Conservation (phyloP, 2,113 vertebrate genomes). For the Pedetes capensis region DNA sequence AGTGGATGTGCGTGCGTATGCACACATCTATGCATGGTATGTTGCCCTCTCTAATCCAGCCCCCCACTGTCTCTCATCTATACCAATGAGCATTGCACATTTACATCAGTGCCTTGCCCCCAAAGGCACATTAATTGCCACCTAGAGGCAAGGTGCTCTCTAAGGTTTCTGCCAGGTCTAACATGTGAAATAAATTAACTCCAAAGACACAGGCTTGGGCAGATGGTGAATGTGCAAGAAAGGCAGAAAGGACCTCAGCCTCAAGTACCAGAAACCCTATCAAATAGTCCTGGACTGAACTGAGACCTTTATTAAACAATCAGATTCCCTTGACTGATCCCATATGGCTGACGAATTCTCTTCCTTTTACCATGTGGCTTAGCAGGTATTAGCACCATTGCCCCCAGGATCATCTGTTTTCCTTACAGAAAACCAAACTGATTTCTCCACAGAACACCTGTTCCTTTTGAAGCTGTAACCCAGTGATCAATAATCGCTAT, state of each 20-base stretch:
- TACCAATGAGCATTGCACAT: background rate
- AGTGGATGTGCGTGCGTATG: background rate
- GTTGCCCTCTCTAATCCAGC: too few species aligned
- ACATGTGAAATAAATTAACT: slow-evolving; percentile 60
- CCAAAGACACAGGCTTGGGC: background rate
- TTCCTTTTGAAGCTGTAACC: slow-evolving; percentile 45
- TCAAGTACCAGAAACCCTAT: slow-evolving; percentile 47
- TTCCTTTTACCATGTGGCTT: background rate
- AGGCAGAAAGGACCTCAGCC: slow-evolving; percentile 23
- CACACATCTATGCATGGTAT: too few species aligned
- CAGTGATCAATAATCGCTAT: background rate
- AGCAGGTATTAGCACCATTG: background rate
- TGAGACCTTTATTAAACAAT: slow-evolving; percentile 34
- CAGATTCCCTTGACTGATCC: slow-evolving; percentile 41
- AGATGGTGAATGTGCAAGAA: slow-evolving; percentile 52
- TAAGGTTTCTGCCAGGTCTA: background rate
- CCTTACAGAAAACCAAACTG: background rate
- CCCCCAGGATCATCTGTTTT: background rate
- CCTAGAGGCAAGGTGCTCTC: background rate
- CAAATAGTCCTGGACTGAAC: slow-evolving; percentile 13
- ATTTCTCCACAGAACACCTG: slow-evolving; percentile 41
- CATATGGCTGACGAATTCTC: slow-evolving; percentile 23
- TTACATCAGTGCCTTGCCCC: background rate
- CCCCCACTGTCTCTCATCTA: background rate
- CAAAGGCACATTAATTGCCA: background rate